These are phyloP conservation scores for Strigamia crassipes DNA, from an alignment of 2,888 invertebrate species.

Conservation along the genomic window DNA sequence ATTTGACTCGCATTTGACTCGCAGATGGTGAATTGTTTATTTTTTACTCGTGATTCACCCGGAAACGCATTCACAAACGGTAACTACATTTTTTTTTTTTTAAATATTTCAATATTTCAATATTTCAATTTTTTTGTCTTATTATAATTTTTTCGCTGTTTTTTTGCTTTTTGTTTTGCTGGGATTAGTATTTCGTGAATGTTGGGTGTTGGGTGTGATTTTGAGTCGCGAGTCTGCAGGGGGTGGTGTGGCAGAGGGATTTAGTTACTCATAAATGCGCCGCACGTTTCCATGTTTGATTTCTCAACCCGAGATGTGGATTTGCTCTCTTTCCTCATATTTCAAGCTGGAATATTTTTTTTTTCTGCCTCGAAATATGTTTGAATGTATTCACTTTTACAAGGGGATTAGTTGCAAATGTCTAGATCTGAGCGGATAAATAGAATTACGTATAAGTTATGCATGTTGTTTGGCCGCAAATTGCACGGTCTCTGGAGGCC, in stretches of 20 bases:
- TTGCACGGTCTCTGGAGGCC: too few species aligned
- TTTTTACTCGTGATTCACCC: neutral
- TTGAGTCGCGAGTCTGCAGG: conserved; percentile 14
- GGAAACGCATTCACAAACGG: neutral
- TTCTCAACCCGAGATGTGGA: conserved; percentile 11
- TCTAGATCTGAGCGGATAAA: too few species aligned
- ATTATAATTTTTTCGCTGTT: neutral
- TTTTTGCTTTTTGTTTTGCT: neutral
- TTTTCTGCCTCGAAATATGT: neutral
- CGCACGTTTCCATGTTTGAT: conserved; percentile 39
- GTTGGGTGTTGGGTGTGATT: conserved; percentile 34
- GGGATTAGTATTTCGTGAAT: neutral
- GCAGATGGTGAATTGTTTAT: neutral
- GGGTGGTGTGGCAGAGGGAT: conserved; percentile 19
- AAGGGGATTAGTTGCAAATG: neutral
- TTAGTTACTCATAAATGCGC: conserved; percentile 37
- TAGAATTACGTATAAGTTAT: too few species aligned
- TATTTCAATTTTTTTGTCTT: neutral
- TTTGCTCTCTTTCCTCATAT: conserved; percentile 15
- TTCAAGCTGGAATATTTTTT: neutral
- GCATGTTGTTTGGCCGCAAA: too few species aligned
- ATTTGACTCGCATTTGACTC: neutral
- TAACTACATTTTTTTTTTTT: too few species aligned
- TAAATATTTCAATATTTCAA: neutral
- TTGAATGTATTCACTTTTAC: neutral